phyloP scores from a whole-genome alignment of 2,888 invertebrate species.

The Agrochola lota region DNA sequence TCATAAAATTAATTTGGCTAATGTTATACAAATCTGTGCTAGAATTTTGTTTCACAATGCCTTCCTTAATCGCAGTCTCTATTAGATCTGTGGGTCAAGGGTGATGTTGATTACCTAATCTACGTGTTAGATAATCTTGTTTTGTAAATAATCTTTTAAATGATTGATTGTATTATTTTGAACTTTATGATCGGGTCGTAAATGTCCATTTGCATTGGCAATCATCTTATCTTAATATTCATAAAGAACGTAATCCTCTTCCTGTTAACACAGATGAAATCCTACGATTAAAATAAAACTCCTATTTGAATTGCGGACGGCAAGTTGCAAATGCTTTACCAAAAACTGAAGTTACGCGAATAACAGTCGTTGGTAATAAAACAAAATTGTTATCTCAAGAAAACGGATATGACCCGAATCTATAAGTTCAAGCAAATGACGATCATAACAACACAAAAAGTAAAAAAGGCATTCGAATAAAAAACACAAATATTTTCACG shows the following conservation, averaged over 20 bases:
- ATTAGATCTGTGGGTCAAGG: conserved; percentile 48
- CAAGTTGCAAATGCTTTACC: neutral
- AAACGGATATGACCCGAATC: conserved; percentile 7
- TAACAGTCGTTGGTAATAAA: neutral
- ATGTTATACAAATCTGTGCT: conserved; percentile 43
- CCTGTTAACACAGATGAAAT: conserved; percentile 28
- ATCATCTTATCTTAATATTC: conserved; percentile 2
- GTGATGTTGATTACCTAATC: conserved; percentile 19
- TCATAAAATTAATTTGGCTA: conserved; percentile 29
- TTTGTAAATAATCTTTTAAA: conserved; percentile 22
- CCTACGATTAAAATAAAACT: neutral
- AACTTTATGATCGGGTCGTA: neutral
- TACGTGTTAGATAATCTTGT: conserved; percentile 36
- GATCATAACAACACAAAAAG: neutral
- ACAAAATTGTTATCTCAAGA: conserved; percentile 1
- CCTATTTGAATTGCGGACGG: neutral
- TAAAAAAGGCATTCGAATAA: neutral
- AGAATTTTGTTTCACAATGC: conserved; percentile 56
- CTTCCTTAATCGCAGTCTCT: conserved; percentile 23
- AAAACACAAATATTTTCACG: neutral
- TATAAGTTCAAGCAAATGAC: neutral
- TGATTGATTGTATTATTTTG: conserved; percentile 6
- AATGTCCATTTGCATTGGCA: conserved; percentile 25
- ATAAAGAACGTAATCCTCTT: conserved; percentile 17
- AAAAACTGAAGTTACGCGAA: neutral